Conservation (phyloP, 2,797 vertebrate genomes). For the Sebastes iracundus region DNA sequence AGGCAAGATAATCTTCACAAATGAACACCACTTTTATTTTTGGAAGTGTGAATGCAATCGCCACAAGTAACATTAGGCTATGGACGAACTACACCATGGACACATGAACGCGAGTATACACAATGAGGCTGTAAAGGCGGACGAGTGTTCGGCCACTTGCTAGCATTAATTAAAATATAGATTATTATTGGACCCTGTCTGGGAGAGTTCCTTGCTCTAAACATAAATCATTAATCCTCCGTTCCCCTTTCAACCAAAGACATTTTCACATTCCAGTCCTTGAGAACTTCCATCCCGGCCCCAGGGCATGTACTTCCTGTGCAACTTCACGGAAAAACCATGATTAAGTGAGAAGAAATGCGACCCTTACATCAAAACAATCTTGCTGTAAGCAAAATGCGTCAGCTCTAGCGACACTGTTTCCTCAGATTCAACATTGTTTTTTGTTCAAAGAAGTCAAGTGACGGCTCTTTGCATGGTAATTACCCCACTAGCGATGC, state of each 20-base stretch:
- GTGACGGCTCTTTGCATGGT: conserved; percentile 21
- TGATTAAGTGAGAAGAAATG: conserved; percentile 30
- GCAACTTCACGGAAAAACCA: conserved; percentile 11
- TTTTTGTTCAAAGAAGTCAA: conserved; percentile 41
- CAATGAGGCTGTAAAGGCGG: too few relatives aligned
- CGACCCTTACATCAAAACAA: conserved; percentile 14
- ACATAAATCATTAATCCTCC: conserved; percentile 7
- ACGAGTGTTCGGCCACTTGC: fast-evolving
- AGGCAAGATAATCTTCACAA: fast-evolving
- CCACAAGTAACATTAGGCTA: too few relatives aligned
- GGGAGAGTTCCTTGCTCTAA: neutral
- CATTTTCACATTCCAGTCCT: conserved; percentile 32
- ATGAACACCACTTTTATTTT: too few relatives aligned
- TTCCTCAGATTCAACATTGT: conserved; percentile 1
- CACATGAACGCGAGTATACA: too few relatives aligned
- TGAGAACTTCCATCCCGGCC: conserved; percentile 22
- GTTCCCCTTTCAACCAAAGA: conserved; percentile 3
- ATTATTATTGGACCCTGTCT: neutral
- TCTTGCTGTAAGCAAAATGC: conserved; percentile 1
- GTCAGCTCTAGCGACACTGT: neutral
- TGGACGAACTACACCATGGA: too few relatives aligned
- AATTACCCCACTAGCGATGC: conserved; percentile 25
- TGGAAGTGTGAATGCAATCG: too few relatives aligned
- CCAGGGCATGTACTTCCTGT: conserved; percentile 17
- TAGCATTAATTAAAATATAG: neutral